Evolutionary conservation across 2,888 invertebrate species (phyloP).

Genomic region (Pelosia muscerda): DNA sequence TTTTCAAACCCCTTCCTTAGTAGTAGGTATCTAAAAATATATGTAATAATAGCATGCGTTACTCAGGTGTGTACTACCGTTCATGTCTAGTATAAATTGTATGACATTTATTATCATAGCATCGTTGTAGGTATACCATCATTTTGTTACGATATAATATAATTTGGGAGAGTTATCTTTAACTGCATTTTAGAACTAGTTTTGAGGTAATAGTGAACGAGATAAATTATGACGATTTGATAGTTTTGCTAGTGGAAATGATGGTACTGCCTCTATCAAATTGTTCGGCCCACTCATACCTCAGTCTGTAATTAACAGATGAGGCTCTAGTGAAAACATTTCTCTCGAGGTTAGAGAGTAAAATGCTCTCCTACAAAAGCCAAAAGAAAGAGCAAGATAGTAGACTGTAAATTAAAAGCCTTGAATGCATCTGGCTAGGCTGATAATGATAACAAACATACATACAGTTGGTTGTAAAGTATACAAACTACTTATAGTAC

Average conservation of each 20-base stretch:
- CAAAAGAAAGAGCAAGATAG: no score
- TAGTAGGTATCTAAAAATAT: not conserved
- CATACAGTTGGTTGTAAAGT: not conserved
- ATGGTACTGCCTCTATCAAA: no score
- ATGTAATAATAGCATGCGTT: slow-evolving; percentile 22
- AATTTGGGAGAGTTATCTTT: not conserved
- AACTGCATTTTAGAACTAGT: not conserved
- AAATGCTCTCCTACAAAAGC: no score
- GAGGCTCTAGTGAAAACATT: no score
- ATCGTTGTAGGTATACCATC: slow-evolving; percentile 30
- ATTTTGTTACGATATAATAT: not conserved
- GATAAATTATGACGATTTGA: not conserved
- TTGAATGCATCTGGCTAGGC: no score
- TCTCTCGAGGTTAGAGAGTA: no score
- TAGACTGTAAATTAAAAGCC: no score
- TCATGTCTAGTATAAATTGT: slow-evolving; percentile 57
- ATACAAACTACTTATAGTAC: not conserved
- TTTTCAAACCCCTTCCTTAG: no score
- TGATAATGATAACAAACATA: no score
- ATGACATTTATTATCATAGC: slow-evolving; percentile 61
- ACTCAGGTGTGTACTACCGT: slow-evolving; percentile 48
- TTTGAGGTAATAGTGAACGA: not conserved
- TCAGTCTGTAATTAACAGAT: no score
- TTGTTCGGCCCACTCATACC: no score
- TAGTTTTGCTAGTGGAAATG: no score